phyloP scores from a whole-genome alignment of 2,797 vertebrate species.

The Anguilla marmorata region DNA sequence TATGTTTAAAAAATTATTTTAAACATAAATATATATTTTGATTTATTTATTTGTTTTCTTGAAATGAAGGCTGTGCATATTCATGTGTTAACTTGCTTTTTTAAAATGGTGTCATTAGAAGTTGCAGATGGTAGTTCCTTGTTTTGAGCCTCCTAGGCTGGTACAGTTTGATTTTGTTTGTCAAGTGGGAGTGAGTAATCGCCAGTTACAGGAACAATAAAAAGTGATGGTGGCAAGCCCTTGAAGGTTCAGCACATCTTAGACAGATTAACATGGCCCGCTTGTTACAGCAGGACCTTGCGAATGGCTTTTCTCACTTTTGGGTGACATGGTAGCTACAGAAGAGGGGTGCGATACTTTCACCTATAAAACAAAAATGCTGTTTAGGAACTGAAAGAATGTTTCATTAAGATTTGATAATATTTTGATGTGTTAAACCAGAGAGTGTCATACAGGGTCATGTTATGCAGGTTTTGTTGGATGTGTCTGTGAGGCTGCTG shows the following conservation, averaged over 20 bases:
- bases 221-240: background rate
- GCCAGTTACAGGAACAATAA: background rate
- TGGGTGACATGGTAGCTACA: background rate
- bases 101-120: background rate
- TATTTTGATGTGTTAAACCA: background rate
- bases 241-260: background rate
- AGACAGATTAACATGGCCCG: background rate
- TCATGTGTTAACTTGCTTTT: background rate
- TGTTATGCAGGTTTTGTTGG: background rate
- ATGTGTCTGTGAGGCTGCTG: background rate
- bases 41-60: no score
- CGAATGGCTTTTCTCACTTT: slow-evolving; percentile 4
- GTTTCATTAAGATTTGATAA: background rate
- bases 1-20: no score
- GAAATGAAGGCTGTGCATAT: background rate
- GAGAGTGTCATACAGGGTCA: background rate
- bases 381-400: background rate
- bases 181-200: background rate
- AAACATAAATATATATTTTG: background rate
- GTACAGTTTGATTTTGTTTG: slow-evolving; percentile 2
- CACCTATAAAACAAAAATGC: background rate
- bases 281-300: background rate
- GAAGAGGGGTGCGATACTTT: background rate
- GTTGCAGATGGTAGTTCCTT: background rate
- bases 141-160: background rate